Evolutionary conservation across 1,140 invertebrate species (phyloP).

Genomic region (Teleopsis dalmanni): DNA sequence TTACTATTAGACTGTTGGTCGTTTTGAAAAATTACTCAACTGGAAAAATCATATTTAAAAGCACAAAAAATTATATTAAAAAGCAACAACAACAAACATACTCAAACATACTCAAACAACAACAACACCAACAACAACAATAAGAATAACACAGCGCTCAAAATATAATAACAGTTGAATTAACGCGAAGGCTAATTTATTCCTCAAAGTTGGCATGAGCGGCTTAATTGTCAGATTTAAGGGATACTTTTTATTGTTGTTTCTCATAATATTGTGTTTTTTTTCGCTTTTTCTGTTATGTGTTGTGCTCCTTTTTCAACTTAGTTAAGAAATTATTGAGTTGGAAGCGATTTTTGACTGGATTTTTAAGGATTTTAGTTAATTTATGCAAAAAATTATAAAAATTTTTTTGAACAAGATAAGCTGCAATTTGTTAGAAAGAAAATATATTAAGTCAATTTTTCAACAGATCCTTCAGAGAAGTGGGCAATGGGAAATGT

Average conservation of each 20-base stretch:
- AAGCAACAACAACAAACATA: neutral
- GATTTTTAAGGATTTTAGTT: too few relatives aligned
- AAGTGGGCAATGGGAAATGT: too few relatives aligned
- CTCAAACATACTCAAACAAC: neutral
- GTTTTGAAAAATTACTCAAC: neutral
- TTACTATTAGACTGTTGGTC: neutral
- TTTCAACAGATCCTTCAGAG: too few relatives aligned
- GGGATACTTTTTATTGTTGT: constrained; percentile 3
- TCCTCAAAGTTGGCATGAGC: too few relatives aligned
- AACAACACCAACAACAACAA: neutral
- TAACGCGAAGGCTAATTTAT: too few relatives aligned
- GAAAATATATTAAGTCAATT: too few relatives aligned
- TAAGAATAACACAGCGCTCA: neutral
- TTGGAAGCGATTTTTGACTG: constrained; percentile 3
- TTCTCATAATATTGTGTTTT: neutral
- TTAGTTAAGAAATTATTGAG: neutral
- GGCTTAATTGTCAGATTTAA: constrained; percentile 3
- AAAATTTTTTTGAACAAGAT: too few relatives aligned
- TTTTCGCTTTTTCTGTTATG: neutral
- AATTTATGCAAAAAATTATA: too few relatives aligned
- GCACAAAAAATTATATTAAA: constrained; percentile 2
- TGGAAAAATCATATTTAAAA: constrained; percentile 8
- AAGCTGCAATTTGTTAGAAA: too few relatives aligned
- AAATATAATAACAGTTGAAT: neutral
- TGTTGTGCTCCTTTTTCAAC: neutral